Conservation (phyloP, 2,888 invertebrate species). For the Branchinecta sandiegonensis region DNA sequence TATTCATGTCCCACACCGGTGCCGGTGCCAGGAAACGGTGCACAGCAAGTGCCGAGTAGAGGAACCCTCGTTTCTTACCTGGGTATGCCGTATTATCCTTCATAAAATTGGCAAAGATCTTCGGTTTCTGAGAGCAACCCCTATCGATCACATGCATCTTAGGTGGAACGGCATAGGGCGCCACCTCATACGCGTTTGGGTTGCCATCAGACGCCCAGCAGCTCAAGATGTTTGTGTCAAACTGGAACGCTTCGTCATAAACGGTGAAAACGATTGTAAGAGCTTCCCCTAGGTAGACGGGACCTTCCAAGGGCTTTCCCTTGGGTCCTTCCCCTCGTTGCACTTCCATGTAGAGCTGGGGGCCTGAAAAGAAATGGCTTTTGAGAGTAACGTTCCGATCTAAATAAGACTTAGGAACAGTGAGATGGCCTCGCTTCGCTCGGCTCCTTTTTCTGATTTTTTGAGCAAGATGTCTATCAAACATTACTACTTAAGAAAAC, state of each 20-base stretch:
- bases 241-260: conserved; percentile 25
- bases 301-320: conserved; percentile 26
- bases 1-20: no score
- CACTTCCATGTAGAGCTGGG: conserved; percentile 28
- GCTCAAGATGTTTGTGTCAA: conserved; percentile 28
- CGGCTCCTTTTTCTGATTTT: no score
- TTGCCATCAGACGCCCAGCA: conserved; percentile 29
- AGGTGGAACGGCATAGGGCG: conserved; percentile 1
- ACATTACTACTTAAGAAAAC: no score
- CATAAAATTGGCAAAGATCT: conserved; percentile 28
- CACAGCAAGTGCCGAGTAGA: no score
- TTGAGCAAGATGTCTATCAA: no score
- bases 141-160: conserved; percentile 27
- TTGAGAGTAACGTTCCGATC: no score
- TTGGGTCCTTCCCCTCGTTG: conserved; percentile 28
- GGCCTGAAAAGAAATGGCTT: conserved; percentile 24
- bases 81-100: conserved; percentile 24
- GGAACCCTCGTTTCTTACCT: not conserved
- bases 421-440: no score
- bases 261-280: conserved; percentile 28
- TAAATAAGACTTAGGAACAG: no score
- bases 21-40: no score
- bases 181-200: not conserved
- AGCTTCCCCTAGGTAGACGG: conserved; percentile 28
- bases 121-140: conserved; percentile 27